phyloP scores from a whole-genome alignment of 1,140 invertebrate species.

The Lepidurus apus region DNA sequence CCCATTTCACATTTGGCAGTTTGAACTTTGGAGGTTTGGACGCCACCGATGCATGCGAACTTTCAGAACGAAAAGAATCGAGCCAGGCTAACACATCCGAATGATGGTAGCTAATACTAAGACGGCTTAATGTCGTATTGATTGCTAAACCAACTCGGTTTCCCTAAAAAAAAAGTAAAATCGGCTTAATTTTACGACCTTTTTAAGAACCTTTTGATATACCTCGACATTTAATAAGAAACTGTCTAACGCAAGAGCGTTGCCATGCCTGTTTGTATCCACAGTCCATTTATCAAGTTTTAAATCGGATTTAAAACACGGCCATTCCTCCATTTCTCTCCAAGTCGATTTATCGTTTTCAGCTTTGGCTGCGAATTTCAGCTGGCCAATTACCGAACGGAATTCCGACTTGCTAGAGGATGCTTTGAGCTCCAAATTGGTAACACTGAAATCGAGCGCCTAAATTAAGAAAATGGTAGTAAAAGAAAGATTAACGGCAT shows the following conservation, averaged over 20 bases:
- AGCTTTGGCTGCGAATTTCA: neutral
- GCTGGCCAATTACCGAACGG: neutral
- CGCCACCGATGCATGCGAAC: neutral
- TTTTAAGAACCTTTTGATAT: neutral
- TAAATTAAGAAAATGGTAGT: neutral
- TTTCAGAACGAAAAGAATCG: neutral
- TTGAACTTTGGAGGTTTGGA: neutral
- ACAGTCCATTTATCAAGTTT: slow-evolving; percentile 11
- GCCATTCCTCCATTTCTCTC: neutral
- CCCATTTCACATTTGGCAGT: slow-evolving; percentile 49
- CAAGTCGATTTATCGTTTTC: neutral
- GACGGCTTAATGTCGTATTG: slow-evolving; percentile 60
- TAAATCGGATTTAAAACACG: neutral
- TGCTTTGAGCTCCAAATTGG: neutral
- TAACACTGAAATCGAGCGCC: neutral
- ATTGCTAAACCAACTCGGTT: slow-evolving; percentile 65
- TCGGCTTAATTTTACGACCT: neutral
- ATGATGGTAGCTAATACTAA: slow-evolving; percentile 65
- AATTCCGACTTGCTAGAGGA: neutral
- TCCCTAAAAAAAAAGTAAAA: slow-evolving; percentile 60
- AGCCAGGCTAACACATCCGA: slow-evolving; percentile 54
- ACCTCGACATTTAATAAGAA: slow-evolving; percentile 53
- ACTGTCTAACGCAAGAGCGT: slow-evolving; percentile 57
- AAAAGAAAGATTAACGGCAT: too few relatives aligned
- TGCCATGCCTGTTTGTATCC: neutral